Evolutionary conservation across 2,113 vertebrate genomes (phyloP).

Genomic region (Lophius piscatorius): DNA sequence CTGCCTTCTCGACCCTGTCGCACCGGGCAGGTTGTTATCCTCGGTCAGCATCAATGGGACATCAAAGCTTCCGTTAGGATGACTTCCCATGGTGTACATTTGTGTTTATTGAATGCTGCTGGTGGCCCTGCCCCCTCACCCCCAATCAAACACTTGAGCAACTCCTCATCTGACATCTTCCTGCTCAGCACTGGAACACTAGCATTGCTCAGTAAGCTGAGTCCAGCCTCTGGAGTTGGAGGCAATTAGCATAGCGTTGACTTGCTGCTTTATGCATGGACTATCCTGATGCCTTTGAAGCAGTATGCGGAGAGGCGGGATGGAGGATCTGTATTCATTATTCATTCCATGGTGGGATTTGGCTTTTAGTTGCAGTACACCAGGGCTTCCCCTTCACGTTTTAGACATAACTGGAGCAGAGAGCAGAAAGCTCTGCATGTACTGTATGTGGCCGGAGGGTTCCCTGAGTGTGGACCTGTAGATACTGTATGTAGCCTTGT

Average conservation of each 20-base stretch:
- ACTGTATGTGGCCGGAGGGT: constrained; percentile 6
- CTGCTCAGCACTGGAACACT: constrained; percentile 27
- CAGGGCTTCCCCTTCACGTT: constrained; percentile 62
- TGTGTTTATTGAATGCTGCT: constrained; percentile 12
- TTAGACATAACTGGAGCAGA: constrained; percentile 59
- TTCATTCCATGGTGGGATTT: constrained; percentile 61
- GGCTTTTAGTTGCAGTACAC: constrained; percentile 69
- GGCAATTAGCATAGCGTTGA: constrained; percentile 63
- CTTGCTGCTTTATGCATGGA: constrained; percentile 61
- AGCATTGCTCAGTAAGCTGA: constrained; percentile 54
- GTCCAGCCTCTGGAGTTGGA: constrained; percentile 40
- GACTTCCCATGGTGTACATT: constrained; percentile 25
- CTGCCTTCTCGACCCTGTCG: constrained; percentile 6
- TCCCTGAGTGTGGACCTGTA: neutral
- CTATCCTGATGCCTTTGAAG: constrained; percentile 67
- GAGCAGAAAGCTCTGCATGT: constrained; percentile 27
- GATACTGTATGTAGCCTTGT: neutral
- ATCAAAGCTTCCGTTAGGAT: constrained; percentile 27
- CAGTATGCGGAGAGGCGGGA: constrained; percentile 46
- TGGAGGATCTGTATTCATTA: constrained; percentile 72
- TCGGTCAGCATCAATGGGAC: constrained; percentile 65
- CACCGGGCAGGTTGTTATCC: constrained; percentile 53
- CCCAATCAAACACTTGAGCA: constrained; percentile 6
- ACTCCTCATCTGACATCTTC: constrained; percentile 47
- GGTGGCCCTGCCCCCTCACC: constrained; percentile 7